Conservation (phyloP, 2,888 invertebrate species). For the Xylota segnis region DNA sequence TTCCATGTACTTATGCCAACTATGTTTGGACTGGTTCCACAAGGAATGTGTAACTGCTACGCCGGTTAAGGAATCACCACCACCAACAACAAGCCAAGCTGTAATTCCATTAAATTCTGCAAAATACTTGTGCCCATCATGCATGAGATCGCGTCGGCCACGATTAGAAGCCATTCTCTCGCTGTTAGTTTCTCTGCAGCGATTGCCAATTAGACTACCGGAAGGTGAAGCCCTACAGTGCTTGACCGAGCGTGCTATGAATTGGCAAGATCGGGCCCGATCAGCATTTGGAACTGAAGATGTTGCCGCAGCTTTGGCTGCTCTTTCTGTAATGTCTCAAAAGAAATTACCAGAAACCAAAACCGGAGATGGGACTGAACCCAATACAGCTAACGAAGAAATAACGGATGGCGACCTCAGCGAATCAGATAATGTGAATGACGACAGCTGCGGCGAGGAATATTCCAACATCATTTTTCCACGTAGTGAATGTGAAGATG, state of each 20-base stretch:
- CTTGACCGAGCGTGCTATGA: slow-evolving; percentile 96
- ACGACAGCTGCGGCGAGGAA: slow-evolving; percentile 61
- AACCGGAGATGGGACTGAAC: neutral
- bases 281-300: slow-evolving; percentile 89
- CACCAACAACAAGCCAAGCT: neutral
- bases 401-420: slow-evolving; percentile 50
- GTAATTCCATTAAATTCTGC: slow-evolving; percentile 23
- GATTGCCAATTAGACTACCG: slow-evolving; percentile 90
- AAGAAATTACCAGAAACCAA: slow-evolving; percentile 17
- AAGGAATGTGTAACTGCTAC: slow-evolving; percentile 84
- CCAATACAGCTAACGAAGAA: slow-evolving; percentile 22
- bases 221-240: slow-evolving; percentile 97
- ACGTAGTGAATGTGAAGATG: slow-evolving; percentile 15
- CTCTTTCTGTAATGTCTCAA: slow-evolving; percentile 78
- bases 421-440: slow-evolving; percentile 55
- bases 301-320: slow-evolving; percentile 88
- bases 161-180: slow-evolving; percentile 92
- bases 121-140: slow-evolving; percentile 95
- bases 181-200: slow-evolving; percentile 91
- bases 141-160: slow-evolving; percentile 94
- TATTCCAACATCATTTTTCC: slow-evolving; percentile 8
- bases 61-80: slow-evolving; percentile 58
- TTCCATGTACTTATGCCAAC: slow-evolving; percentile 96
- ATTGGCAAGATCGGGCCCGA: slow-evolving; percentile 95
- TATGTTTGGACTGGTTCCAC: slow-evolving; percentile 98